Conservation (phyloP, 2,797 vertebrate species). For the Rhadinocentrus ornatus region DNA sequence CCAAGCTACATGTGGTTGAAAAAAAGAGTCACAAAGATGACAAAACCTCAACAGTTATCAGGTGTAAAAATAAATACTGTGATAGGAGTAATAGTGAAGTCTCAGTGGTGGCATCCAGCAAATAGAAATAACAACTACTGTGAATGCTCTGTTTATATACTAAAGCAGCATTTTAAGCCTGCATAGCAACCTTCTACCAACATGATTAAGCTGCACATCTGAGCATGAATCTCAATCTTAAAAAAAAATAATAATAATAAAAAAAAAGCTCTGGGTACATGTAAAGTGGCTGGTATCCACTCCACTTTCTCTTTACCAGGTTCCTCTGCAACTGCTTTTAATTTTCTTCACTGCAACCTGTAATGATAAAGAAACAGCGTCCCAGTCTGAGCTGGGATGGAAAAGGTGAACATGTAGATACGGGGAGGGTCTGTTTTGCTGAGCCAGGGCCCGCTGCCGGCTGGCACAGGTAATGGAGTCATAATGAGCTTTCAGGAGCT, state of each 20-base stretch:
- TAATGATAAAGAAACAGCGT: slow-evolving; percentile 42
- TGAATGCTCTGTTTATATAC: too few species aligned
- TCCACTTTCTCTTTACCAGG: too few species aligned
- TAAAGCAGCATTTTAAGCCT: neutral
- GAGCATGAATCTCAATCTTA: too few species aligned
- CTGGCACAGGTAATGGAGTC: slow-evolving; percentile 74
- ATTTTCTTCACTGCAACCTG: slow-evolving; percentile 31
- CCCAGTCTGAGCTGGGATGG: slow-evolving; percentile 45
- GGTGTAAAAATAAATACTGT: too few species aligned
- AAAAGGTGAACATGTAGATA: slow-evolving; percentile 31
- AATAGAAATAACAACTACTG: too few species aligned
- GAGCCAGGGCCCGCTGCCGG: slow-evolving; percentile 42
- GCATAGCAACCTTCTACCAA: neutral
- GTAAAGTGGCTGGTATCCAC: neutral
- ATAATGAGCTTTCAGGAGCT: slow-evolving; percentile 81
- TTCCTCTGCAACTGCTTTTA: slow-evolving; percentile 3
- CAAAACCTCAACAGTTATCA: too few species aligned
- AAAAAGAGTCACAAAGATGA: too few species aligned
- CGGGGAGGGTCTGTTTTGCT: slow-evolving; percentile 47
- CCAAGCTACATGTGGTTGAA: too few species aligned
- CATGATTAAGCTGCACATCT: neutral
- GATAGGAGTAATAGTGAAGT: too few species aligned
- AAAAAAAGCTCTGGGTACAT: too few species aligned
- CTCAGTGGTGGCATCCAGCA: too few species aligned
- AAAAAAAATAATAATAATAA: too few species aligned